phyloP scores from a whole-genome alignment of 1,140 invertebrate species.

The Hestina assimilis region DNA sequence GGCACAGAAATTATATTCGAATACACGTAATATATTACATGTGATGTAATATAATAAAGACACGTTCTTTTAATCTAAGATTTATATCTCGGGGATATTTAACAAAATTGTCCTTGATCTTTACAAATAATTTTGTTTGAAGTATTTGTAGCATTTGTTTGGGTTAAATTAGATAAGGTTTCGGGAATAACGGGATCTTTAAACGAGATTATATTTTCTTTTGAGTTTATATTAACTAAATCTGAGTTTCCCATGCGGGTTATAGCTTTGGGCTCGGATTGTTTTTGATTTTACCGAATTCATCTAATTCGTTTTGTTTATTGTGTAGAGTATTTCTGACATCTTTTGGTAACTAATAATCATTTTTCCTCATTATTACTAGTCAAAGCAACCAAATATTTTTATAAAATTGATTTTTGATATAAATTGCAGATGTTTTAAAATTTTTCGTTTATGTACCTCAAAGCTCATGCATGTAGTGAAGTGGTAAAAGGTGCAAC shows the following conservation, averaged over 20 bases:
- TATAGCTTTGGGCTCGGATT: background rate
- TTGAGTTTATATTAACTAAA: constrained; percentile 4
- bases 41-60: background rate
- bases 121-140: background rate
- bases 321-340: background rate
- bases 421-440: no score
- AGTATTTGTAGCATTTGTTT: background rate
- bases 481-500: no score
- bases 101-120: background rate
- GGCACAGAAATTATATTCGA: no score
- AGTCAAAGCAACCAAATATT: no score
- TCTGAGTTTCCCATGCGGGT: constrained; percentile 2
- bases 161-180: background rate
- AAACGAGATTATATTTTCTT: constrained; percentile 3
- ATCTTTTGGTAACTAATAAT: no score
- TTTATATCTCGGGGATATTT: background rate
- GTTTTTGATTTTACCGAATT: background rate
- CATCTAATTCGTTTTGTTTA: background rate
- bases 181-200: background rate
- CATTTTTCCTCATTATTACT: no score
- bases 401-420: no score
- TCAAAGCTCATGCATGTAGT: no score
- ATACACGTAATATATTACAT: no score
- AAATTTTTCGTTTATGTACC: no score
- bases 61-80: background rate